These are phyloP conservation scores for Triplophysa siluroides DNA, from an alignment of 2,113 vertebrate genomes.

Conservation along the genomic window DNA sequence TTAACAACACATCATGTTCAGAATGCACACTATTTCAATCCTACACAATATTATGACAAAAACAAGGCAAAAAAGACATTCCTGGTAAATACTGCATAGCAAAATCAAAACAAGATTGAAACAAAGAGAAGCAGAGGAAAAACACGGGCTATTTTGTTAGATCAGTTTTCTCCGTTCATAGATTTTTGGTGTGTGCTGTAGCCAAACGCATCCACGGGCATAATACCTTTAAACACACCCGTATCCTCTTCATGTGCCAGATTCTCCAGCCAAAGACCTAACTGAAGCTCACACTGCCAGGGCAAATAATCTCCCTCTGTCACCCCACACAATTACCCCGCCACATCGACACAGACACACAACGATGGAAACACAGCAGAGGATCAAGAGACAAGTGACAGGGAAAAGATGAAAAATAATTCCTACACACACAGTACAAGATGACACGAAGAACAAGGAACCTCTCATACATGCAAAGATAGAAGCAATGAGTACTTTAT, in stretches of 20 bases:
- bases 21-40: background rate
- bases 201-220: constrained; percentile 64
- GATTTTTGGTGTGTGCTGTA: constrained; percentile 3
- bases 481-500: background rate
- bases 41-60: background rate
- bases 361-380: constrained; percentile 36
- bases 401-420: constrained; percentile 31
- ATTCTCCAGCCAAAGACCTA: constrained; percentile 86
- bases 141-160: constrained; percentile 55
- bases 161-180: constrained; percentile 27
- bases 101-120: background rate
- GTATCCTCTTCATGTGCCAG: constrained; percentile 87
- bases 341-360: constrained; percentile 46
- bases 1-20: background rate
- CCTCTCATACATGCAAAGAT: background rate
- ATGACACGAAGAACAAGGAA: constrained; percentile 22
- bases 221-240: constrained; percentile 90
- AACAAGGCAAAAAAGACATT: background rate
- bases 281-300: constrained; percentile 89
- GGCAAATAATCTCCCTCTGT: constrained; percentile 94
- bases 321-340: constrained; percentile 72
- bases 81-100: background rate
- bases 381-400: constrained; percentile 43
- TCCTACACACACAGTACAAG: constrained; percentile 43
- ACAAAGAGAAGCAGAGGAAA: constrained; percentile 44